Conservation (phyloP, 2,113 vertebrate genomes). For the Carassius gibelio region DNA sequence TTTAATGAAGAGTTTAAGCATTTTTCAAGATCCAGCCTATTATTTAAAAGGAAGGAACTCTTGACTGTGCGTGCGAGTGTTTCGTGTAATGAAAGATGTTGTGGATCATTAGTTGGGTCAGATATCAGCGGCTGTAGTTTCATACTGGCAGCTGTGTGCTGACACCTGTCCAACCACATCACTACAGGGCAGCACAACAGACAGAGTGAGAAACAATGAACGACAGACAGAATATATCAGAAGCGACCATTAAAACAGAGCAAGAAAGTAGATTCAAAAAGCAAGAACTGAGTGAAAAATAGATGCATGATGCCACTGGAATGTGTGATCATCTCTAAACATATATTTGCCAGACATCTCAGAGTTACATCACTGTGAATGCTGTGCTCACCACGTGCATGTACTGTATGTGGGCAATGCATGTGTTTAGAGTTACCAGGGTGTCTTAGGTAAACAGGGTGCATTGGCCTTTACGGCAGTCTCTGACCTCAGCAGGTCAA, state of each 20-base stretch:
- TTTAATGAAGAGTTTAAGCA: no score
- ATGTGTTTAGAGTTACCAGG: slow-evolving; percentile 24
- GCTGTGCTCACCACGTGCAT: neutral
- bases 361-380: slow-evolving; percentile 1
- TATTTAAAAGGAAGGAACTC: no score
- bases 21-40: no score
- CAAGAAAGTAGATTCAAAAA: neutral
- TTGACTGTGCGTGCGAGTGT: neutral
- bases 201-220: neutral
- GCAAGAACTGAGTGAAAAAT: neutral
- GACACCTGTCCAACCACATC: slow-evolving; percentile 20
- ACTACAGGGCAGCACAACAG: neutral
- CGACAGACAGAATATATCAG: neutral
- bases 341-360: neutral
- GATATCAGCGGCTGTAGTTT: slow-evolving; percentile 19
- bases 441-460: neutral
- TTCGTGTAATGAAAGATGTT: slow-evolving; percentile 26
- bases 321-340: slow-evolving; percentile 9
- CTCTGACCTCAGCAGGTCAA: neutral
- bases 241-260: neutral
- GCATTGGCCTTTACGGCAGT: neutral
- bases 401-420: slow-evolving; percentile 14
- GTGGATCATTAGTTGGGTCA: slow-evolving; percentile 9
- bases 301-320: neutral
- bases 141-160: slow-evolving; percentile 1